Percentiles rank a stretch among this genome's conserved stretches.
phyloP scores from a whole-genome alignment of 2,888 invertebrate species.

The Orthonychiurus folsomi region DNA sequence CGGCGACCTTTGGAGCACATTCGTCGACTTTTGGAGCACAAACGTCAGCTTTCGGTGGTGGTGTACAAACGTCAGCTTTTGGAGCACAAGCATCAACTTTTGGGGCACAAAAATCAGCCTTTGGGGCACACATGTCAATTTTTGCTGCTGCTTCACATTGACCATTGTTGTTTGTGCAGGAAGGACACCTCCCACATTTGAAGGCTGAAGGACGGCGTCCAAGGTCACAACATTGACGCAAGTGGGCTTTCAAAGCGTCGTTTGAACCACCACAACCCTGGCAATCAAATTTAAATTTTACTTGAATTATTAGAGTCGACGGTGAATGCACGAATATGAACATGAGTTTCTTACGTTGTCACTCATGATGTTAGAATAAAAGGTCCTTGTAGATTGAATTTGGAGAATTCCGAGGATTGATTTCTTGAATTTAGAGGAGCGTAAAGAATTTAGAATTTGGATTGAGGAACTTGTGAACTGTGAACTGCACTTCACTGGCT shows the following conservation, averaged over 20 bases:
- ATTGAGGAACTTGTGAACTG: too few relatives aligned
- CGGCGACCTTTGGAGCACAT: too few relatives aligned
- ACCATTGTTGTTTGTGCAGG: not conserved
- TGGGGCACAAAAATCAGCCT: not conserved
- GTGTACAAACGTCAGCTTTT: not conserved
- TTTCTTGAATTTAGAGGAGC: too few relatives aligned
- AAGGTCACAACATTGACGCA: not conserved
- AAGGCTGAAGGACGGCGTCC: not conserved
- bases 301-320: too few relatives aligned
- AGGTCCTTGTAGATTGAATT: too few relatives aligned
- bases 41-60: not conserved
- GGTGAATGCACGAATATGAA: too few relatives aligned
- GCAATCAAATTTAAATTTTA: too few relatives aligned
- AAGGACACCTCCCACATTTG: not conserved
- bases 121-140: not conserved
- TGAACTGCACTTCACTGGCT: too few relatives aligned
- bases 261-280: not conserved
- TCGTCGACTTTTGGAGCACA: not conserved
- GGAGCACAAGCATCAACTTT: not conserved
- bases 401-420: too few relatives aligned
- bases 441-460: too few relatives aligned
- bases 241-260: not conserved
- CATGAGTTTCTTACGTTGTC: too few relatives aligned
- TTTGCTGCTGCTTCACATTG: not conserved
- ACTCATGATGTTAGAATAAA: too few relatives aligned